Percentiles rank a stretch among this genome's conserved stretches.
phyloP scores from a whole-genome alignment of 2,113 vertebrate genomes.

The Agapornis roseicollis region DNA sequence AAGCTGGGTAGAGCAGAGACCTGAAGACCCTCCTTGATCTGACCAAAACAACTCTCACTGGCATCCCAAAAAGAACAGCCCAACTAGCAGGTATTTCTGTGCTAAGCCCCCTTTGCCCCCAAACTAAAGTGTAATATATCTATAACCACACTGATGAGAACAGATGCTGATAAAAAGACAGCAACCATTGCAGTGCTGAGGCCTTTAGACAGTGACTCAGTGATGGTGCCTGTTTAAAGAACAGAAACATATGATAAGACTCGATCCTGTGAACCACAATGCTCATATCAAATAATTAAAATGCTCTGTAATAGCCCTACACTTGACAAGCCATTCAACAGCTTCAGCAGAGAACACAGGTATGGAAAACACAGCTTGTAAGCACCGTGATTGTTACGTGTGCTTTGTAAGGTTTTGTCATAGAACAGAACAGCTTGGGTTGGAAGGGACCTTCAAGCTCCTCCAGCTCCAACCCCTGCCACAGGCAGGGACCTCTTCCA shows the following conservation, averaged over 20 bases:
- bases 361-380: background rate
- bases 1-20: background rate
- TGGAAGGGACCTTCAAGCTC: background rate
- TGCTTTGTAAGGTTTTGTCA: background rate
- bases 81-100: background rate
- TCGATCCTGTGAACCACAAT: background rate
- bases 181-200: background rate
- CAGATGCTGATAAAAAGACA: background rate
- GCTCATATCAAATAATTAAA: background rate
- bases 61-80: background rate
- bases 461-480: background rate
- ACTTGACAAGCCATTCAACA: background rate
- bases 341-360: background rate
- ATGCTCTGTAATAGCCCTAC: background rate
- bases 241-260: background rate
- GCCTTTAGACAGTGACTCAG: background rate
- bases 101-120: background rate
- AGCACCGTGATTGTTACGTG: background rate
- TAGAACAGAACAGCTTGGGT: background rate
- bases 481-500: background rate
- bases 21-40: background rate
- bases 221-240: background rate
- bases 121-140: rapidly evolving
- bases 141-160: background rate
- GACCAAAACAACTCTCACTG: rapidly evolving